Evolutionary conservation across 2,888 invertebrate species (phyloP), one percentile per base, ranked within the genome.

Genomic region (Theretra japonica): DNA sequence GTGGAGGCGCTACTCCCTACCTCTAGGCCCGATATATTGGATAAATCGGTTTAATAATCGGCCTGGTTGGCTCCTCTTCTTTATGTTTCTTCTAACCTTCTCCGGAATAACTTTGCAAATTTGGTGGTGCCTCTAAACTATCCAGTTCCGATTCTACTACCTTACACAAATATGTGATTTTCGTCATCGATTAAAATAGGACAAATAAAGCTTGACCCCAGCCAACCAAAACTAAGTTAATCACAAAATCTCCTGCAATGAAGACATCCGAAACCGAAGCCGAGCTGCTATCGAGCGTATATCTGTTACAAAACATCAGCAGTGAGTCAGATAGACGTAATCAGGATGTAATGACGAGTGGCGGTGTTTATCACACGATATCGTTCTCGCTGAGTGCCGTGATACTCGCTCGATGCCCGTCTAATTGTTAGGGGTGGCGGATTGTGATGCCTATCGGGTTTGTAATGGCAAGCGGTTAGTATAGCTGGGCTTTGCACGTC

Each of bases 331-430:
- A 68, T 71, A 53, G 69, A 68, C 72, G 53, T 69, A 59, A 72
- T 76, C 76, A 73, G 73, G 74, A 65, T 80, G 79, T 79, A 77
- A 80, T 76, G 77, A 81, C 80, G 71, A 77, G 76, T 65, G 72
- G 75, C 75, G 60, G 79, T 81, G 78, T 77, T 77, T 80, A 80
- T 78, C 79, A 77, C 71, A 70, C 77, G 76, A 77, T 80, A 80
- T 79, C 77, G 53, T 58, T 53, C 58, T n/a, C 69, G 58, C 69
- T 77, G 73, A 76, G 76, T 74, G 77, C 75, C 73, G 71, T 73
- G 80, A 80, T 79, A 76, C 77, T 75, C 77, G 76, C 77, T 74
- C 75, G 80, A 82, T 82, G 80, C 80, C 76, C 78, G 53, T 72
- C 69, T 69, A 69, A 72, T 56, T 72, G 65, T 56, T 73, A 76